Conservation (phyloP, 2,797 vertebrate genomes). For the Eurystomus glaucurus region DNA sequence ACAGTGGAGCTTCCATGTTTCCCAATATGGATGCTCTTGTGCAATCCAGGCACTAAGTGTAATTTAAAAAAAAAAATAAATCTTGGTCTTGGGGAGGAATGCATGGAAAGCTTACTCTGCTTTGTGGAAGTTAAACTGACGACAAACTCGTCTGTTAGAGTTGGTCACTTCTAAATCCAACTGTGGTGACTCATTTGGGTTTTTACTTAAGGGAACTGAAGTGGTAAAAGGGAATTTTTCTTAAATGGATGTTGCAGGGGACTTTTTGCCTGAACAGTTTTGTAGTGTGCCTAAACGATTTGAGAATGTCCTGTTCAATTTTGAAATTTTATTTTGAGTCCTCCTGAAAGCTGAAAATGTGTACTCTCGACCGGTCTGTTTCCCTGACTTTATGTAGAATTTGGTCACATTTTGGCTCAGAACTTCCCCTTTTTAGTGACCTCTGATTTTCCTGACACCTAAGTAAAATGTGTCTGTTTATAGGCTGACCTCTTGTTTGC, state of each 20-base stretch:
- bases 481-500: background rate
- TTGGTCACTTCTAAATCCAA: conserved; percentile 5
- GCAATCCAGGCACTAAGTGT: background rate
- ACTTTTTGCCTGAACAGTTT: background rate
- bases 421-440: conserved; percentile 40
- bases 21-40: background rate
- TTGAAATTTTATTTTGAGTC: conserved; percentile 9
- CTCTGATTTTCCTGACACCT: background rate
- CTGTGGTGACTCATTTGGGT: conserved; percentile 48
- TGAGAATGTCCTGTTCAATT: background rate
- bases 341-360: background rate
- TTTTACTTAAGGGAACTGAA: conserved; percentile 64
- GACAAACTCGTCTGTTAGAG: background rate
- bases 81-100: background rate
- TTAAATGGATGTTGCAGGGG: conserved; percentile 12
- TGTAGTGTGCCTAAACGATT: background rate
- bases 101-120: background rate
- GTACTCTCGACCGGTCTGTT: background rate
- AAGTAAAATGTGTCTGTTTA: background rate
- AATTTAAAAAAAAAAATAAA: background rate
- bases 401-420: background rate
- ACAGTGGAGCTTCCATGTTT: background rate
- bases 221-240: conserved; percentile 40
- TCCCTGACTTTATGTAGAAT: background rate
- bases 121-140: conserved; percentile 13